Conservation (phyloP, 2,888 invertebrate species). For the Caenorhabditis afra region DNA sequence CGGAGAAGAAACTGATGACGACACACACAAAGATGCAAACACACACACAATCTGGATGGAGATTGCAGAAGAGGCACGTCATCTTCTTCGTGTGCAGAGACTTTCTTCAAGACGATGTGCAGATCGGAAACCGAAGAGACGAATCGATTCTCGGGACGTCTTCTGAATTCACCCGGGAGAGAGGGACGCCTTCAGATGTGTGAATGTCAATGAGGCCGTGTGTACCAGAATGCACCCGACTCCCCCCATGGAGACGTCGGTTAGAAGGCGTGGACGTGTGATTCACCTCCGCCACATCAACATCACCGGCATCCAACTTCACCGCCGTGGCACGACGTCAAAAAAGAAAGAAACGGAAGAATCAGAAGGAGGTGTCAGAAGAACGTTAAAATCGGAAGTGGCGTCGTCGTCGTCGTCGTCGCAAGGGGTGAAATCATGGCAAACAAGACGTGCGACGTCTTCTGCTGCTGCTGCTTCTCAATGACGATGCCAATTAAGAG, state of each 20-base stretch:
- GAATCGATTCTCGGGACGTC: too few relatives aligned
- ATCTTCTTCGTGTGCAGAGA: neutral
- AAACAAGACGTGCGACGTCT: constrained; percentile 28
- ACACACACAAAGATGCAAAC: constrained; percentile 7
- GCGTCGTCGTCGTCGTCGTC: too few relatives aligned
- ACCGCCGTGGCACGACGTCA: neutral
- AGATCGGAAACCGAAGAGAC: too few relatives aligned
- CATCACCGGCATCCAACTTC: neutral
- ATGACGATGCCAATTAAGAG: constrained; percentile 58
- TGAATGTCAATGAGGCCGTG: too few relatives aligned
- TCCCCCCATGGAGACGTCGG: neutral
- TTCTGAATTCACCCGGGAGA: too few relatives aligned
- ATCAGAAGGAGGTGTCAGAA: neutral
- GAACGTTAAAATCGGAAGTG: constrained; percentile 8
- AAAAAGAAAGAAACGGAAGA: neutral
- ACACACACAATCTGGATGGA: constrained; percentile 15
- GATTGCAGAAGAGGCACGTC: constrained; percentile 31
- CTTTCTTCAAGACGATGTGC: too few relatives aligned
- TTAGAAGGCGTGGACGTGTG: too few relatives aligned
- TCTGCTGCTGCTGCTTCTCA: constrained; percentile 8
- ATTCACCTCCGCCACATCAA: neutral
- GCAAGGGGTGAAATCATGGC: constrained; percentile 50
- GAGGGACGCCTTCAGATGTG: too few relatives aligned
- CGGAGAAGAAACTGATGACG: constrained; percentile 12
- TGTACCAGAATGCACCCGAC: too few relatives aligned